Conservation (phyloP, 2,113 vertebrate genomes). For the Hippolais icterina region DNA sequence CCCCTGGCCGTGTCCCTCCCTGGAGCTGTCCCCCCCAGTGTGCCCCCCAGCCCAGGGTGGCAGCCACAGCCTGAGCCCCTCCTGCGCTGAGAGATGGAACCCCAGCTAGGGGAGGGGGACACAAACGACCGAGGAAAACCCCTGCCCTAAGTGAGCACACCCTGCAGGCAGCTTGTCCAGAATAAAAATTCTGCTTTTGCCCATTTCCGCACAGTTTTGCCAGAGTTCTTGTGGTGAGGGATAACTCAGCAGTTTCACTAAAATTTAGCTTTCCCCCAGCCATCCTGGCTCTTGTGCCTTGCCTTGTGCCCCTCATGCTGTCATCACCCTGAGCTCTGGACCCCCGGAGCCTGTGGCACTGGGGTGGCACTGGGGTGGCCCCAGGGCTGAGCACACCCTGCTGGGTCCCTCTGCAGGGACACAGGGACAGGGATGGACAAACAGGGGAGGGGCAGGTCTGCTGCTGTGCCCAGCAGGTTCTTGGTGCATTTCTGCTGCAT, state of each 20-base stretch:
- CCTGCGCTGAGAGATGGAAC: background rate
- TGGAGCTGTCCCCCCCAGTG: rapidly evolving
- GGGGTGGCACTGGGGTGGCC: background rate
- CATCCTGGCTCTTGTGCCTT: background rate
- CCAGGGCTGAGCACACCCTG: background rate
- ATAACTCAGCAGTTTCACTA: background rate
- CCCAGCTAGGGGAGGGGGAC: no score
- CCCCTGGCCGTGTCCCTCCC: rapidly evolving
- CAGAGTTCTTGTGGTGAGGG: rapidly evolving
- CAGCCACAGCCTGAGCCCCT: background rate
- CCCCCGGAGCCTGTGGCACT: no score
- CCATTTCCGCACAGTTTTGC: background rate
- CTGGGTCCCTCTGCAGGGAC: background rate
- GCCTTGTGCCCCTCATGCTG: background rate
- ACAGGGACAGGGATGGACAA: background rate
- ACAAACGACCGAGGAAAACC: rapidly evolving
- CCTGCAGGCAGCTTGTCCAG: background rate
- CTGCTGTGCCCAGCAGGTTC: background rate
- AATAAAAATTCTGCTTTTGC: background rate
- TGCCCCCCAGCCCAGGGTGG: background rate
- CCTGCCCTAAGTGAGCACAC: rapidly evolving
- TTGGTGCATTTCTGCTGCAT: background rate
- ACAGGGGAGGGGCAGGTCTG: background rate
- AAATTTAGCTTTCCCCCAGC: background rate
- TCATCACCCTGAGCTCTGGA: background rate